Percentiles rank a stretch among this genome's conserved stretches.
These are phyloP conservation scores for Agriopis leucophaearia DNA, from an alignment of 2,888 invertebrate genomes.

Conservation along the genomic window DNA sequence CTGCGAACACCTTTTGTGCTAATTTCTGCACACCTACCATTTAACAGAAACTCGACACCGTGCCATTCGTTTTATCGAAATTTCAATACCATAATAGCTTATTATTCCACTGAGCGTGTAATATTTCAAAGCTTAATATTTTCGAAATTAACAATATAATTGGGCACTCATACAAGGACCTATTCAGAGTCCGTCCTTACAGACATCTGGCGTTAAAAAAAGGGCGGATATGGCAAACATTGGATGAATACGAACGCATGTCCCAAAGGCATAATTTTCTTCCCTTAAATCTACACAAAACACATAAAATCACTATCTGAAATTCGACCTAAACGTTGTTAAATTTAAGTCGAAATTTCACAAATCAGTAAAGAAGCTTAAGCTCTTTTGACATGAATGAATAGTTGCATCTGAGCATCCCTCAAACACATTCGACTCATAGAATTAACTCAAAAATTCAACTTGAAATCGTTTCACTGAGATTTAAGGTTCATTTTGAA, in stretches of 20 bases:
- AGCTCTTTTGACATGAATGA: constrained; percentile 47
- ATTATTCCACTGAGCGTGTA: constrained; percentile 79
- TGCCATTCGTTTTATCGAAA: constrained; percentile 28
- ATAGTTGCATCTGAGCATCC: constrained; percentile 83
- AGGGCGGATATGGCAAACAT: constrained; percentile 84
- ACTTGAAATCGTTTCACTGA: constrained; percentile 42
- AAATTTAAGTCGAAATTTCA: constrained; percentile 48
- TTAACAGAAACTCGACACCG: constrained; percentile 60
- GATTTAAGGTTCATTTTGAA: constrained; percentile 51
- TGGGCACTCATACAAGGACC: constrained; percentile 77
- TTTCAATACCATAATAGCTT: constrained; percentile 73
- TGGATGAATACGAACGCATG: constrained; percentile 75
- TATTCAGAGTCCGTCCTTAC: constrained; percentile 69
- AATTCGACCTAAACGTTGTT: constrained; percentile 40
- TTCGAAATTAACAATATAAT: constrained; percentile 86
- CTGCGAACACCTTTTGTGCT: constrained; percentile 47
- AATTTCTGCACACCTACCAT: constrained; percentile 49
- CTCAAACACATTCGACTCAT: constrained; percentile 73
- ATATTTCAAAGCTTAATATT: constrained; percentile 83
- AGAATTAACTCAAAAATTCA: constrained; percentile 35
- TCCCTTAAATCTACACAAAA: constrained; percentile 41
- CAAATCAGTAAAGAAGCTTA: constrained; percentile 42
- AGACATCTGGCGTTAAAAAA: constrained; percentile 83
- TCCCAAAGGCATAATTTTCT: constrained; percentile 70
- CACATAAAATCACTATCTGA: constrained; percentile 29